Evolutionary conservation across 2,113 vertebrate genomes (phyloP).

Genomic region (Urocolius indicus): DNA sequence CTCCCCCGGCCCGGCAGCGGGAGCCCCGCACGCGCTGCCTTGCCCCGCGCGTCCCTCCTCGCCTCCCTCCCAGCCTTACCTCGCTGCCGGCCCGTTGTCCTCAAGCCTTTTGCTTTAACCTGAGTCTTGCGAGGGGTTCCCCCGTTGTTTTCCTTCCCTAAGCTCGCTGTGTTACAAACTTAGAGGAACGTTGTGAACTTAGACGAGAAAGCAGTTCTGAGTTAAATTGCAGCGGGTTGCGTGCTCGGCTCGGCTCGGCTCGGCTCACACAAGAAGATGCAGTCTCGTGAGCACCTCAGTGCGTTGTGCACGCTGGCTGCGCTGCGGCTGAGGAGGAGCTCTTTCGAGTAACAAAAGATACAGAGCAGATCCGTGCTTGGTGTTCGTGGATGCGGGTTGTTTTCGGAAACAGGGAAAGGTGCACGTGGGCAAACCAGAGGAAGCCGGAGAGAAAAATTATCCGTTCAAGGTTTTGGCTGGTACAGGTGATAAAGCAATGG

Average conservation of each 20-base stretch:
- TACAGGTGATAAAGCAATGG: not conserved
- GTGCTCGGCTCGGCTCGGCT: not conserved
- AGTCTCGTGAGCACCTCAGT: not conserved
- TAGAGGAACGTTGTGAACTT: fast-evolving
- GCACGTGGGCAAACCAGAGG: not conserved
- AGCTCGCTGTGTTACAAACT: no score
- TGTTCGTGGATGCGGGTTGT: fast-evolving
- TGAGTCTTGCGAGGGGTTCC: not conserved
- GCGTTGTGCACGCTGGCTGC: fast-evolving
- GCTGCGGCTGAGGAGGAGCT: fast-evolving
- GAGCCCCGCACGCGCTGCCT: no score
- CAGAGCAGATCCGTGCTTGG: not conserved
- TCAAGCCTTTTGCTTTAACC: no score
- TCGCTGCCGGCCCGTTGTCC: fast-evolving
- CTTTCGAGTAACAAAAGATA: no score
- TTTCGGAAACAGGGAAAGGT: not conserved
- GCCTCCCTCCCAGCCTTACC: fast-evolving
- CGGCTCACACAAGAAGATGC: fast-evolving
- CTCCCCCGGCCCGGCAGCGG: fast-evolving
- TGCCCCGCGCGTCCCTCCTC: no score
- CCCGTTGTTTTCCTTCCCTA: no score
- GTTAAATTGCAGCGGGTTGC: no score
- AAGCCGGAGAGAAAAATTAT: not conserved
- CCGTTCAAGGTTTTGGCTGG: not conserved
- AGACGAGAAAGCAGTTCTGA: no score